Evolutionary conservation across 2,888 invertebrate species (phyloP), one percentile per base, ranked within the genome.

Genomic region (Miltochrista miniata): DNA sequence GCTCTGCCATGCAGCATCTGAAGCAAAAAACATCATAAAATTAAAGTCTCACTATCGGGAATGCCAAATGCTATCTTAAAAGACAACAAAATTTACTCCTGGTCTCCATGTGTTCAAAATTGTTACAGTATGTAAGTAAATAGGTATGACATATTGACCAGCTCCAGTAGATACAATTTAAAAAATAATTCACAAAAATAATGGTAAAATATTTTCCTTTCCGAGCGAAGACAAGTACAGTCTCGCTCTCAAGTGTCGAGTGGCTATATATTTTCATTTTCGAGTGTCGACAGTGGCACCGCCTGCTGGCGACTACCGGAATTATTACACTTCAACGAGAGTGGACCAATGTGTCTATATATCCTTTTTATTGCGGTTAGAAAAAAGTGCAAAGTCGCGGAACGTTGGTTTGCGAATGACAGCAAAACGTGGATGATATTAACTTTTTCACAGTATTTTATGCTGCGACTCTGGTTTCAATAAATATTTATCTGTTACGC

Each of bases 281-380:
- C 68, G 48, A 70, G 68, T 56, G 70, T 79, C 76, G 81, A 75
- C 75, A 72, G 71, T 72, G 68, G 70, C 76, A 79, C 84, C 83
- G 85, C 78, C 75, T 89, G 89, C 61, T 61, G 66, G 57, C 83
- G 89, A 89, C 89, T 82, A 78, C 71, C 62, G 74, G 79, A 86
- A 81, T 87, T 87, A 85, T 82, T 78, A 77, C 85, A 74, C 81
- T 81, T 76, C 73, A 76, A 70, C 67, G 67, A 72, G 66, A 79
- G 79, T 75, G 78, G 70, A 67, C 71, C 71, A 59, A 71, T 64
- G 70, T 64, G 62, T 67, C 68, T 59, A 62, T 59, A 64, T 71
- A 66, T 74, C 65, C 62, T 71, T 75, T 84, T 84, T 84, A 83
- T 82, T 83, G 74, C 75, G 64, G 72, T 59, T 62, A 70, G 70